These are phyloP conservation scores for Pogonomyrmex barbatus DNA, from an alignment of 1,140 invertebrate genomes.

Conservation along the genomic window DNA sequence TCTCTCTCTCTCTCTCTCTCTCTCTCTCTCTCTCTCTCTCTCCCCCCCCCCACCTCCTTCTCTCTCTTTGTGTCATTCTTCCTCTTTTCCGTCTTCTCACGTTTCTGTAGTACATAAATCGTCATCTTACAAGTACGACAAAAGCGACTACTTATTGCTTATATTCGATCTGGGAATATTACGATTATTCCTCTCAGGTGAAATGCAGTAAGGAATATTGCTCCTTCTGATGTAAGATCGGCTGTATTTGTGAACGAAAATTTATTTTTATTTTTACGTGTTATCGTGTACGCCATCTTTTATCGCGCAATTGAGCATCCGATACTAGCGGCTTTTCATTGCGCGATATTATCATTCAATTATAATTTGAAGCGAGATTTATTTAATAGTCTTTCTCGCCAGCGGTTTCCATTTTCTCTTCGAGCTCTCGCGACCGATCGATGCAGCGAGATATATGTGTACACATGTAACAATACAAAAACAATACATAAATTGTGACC, in stretches of 20 bases:
- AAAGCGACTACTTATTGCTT: conserved; percentile 33
- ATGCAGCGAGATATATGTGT: conserved; percentile 2
- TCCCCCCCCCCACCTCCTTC: neutral
- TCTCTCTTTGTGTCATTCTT: conserved; percentile 2
- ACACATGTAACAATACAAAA: conserved; percentile 2
- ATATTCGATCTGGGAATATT: conserved; percentile 64
- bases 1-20: conserved; percentile 18
- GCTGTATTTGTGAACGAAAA: neutral
- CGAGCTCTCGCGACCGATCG: conserved; percentile 27
- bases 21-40: neutral
- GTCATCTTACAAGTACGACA: conserved; percentile 35
- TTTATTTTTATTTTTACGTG: neutral
- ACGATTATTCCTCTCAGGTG: conserved; percentile 39
- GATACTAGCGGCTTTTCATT: neutral
- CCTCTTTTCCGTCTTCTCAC: conserved; percentile 26
- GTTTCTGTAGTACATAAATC: conserved; percentile 39
- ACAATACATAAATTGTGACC: neutral
- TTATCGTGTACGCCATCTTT: neutral
- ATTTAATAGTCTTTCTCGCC: neutral
- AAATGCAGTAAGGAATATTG: conserved; percentile 35
- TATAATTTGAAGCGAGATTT: neutral
- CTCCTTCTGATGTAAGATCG: neutral
- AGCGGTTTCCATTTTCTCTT: neutral
- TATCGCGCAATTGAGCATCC: neutral
- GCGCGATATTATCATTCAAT: neutral